Evolutionary conservation across 37 sponge, comb jelly and placozoan species (phyloP), one percentile per base, ranked within the genome.

Genomic region (Hexactinellida sp.): DNA sequence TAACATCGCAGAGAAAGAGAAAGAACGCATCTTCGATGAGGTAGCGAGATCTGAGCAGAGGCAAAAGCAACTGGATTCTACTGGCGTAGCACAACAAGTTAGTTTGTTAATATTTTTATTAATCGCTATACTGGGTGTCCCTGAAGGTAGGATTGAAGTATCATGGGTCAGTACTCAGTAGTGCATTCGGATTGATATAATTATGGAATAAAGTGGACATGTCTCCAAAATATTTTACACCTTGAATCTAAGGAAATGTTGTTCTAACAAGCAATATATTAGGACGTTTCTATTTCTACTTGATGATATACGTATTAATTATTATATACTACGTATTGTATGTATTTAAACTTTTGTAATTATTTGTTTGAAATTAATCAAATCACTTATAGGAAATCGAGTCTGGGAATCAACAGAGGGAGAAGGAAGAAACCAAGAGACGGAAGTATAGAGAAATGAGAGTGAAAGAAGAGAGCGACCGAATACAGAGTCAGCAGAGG

Each of bases 381-480:
- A 47, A 19, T 47, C 9, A 47, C 16, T 47, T 63, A 25, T 63
- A 63, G 76, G 76, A 63, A 63, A 63, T 7, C 21, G 76, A 63
- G 34, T 10, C 30, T 25, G 76, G 76, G 3, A 63, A 63, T 63
- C 76, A 63, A 28, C 28, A 32, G 76, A 63, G 76, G 13, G 76
- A 63, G 30, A 63, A 63, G 30, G 76, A 63, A 23, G 76, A 63
- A 63, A 1, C 5, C 32, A 63, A 63, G 13, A 63, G 76, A 63
- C 21, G 13, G 76, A 63, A 63, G 30, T 63, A 63, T 28, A 63
- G 76, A 63, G 76, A 63, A 63, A 25, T 63, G 76, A 63, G 76
- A 63, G 34, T 63, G 13, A 63, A 63, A 23, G 76, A 63, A 23
- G 76, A 63, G 30, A 23, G 5, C 13, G 76, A 63, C 13, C 25